A percentile compares a stretch with the other conserved stretches of the same genome.
Evolutionary conservation across 1,140 invertebrate genomes (phyloP).

Genomic region (Drosophila tropicalis): DNA sequence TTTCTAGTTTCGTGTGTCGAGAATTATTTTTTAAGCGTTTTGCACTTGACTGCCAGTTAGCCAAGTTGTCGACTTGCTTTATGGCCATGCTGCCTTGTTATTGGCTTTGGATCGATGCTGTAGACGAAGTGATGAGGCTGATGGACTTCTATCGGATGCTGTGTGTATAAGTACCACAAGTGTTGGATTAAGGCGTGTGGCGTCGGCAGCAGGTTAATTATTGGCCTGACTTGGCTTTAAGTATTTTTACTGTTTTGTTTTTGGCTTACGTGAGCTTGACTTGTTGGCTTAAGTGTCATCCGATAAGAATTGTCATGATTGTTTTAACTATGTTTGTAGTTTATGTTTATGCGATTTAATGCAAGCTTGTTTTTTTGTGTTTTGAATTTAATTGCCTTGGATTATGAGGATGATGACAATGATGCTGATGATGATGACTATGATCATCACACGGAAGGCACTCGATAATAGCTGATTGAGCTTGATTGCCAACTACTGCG

Average conservation of each 20-base stretch:
- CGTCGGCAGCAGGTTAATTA: not conserved
- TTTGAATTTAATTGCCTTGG: not conserved
- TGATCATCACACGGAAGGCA: constrained; percentile 5
- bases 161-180: not conserved
- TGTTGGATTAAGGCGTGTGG: not conserved
- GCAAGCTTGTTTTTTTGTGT: not conserved
- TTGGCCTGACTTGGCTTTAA: not conserved
- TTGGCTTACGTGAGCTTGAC: constrained; percentile 7
- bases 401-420: constrained; percentile 1
- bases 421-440: not conserved
- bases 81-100: constrained; percentile 50
- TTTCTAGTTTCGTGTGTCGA: constrained; percentile 38
- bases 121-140: constrained; percentile 30
- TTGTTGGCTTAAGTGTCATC: constrained; percentile 9
- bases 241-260: constrained; percentile 2
- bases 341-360: constrained; percentile 14
- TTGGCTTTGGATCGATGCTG: constrained; percentile 41
- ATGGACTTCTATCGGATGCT: constrained; percentile 21
- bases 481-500: constrained; percentile 2
- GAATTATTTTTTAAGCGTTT: constrained; percentile 67
- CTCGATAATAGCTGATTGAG: constrained; percentile 9
- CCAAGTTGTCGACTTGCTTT: constrained; percentile 34
- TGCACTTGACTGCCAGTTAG: constrained; percentile 64
- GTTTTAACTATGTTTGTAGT: constrained; percentile 13
- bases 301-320: constrained; percentile 14